These are phyloP conservation scores for Chaetophractus vellerosus DNA, from an alignment of 2,797 vertebrate genomes.

Conservation along the genomic window DNA sequence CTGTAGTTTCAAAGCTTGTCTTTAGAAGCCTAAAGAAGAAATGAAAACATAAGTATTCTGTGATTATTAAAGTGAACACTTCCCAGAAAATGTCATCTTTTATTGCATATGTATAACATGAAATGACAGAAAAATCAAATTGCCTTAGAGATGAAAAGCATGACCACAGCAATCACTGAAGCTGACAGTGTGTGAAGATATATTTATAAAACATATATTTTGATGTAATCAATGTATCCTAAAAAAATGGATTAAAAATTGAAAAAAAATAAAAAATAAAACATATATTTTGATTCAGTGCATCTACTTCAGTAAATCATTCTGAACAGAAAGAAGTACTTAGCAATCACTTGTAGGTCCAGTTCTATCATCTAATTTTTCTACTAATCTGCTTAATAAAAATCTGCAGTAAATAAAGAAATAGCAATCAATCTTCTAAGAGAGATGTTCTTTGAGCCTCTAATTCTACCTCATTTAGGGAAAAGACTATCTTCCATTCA, in stretches of 20 bases:
- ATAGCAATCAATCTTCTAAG: background rate
- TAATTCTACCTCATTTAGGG: background rate
- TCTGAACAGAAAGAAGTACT: constrained; percentile 45
- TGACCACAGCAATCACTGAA: background rate
- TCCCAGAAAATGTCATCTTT: constrained; percentile 25
- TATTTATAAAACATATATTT: constrained; percentile 17
- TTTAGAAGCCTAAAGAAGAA: constrained; percentile 62
- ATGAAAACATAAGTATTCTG: constrained; percentile 56
- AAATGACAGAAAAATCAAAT: constrained; percentile 39
- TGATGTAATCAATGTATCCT: no score
- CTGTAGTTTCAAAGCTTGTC: constrained; percentile 42
- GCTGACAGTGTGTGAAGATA: background rate
- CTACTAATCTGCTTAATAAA: constrained; percentile 55
- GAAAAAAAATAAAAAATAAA: no score
- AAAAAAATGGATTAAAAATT: no score
- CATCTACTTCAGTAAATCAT: constrained; percentile 2
- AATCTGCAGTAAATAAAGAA: constrained; percentile 15
- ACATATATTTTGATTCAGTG: constrained; percentile 23
- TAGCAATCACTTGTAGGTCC: constrained; percentile 9
- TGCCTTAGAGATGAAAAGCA: background rate
- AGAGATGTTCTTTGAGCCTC: background rate
- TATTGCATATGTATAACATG: background rate
- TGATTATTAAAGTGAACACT: constrained; percentile 51
- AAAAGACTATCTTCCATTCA: background rate
- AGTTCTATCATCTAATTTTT: constrained; percentile 43